These are phyloP conservation scores for Eublepharis macularius DNA, from an alignment of 2,113 vertebrate species.

Conservation along the genomic window DNA sequence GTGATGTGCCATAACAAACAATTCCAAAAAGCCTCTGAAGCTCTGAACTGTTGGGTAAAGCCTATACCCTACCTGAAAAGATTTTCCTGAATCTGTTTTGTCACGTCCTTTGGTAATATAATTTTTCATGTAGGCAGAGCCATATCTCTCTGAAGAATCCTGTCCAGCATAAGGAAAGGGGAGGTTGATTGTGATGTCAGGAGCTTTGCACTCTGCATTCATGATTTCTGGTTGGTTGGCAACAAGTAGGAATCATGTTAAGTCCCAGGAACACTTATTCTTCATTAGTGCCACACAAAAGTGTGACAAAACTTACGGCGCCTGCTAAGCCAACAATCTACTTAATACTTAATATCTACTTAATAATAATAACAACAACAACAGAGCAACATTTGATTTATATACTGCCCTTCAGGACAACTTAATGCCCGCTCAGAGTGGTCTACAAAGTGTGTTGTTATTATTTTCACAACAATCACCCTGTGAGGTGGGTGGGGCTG, in stretches of 20 bases:
- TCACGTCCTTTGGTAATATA: not conserved
- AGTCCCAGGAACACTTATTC: not conserved
- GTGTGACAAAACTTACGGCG: too few species aligned
- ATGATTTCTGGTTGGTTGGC: constrained; percentile 11
- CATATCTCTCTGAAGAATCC: not conserved
- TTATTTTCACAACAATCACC: too few species aligned
- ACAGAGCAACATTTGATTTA: too few species aligned
- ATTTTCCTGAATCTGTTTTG: not conserved
- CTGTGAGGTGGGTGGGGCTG: too few species aligned
- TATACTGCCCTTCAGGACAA: too few species aligned
- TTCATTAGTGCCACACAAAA: not conserved
- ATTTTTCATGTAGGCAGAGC: constrained; percentile 1
- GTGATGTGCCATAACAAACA: not conserved
- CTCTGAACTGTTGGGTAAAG: not conserved
- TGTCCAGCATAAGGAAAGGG: not conserved
- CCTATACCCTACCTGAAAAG: not conserved
- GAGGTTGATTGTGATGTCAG: constrained; percentile 24
- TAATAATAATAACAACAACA: too few species aligned
- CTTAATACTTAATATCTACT: not conserved
- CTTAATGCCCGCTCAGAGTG: too few species aligned
- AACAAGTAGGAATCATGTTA: not conserved
- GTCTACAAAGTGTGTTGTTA: too few species aligned
- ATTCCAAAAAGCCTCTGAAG: not conserved
- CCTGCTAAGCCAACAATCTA: not conserved
- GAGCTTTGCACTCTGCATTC: not conserved